Percentiles rank a stretch among this genome's conserved stretches.
These are phyloP conservation scores for Cyprinodon variegatus DNA, from an alignment of 2,113 vertebrate genomes.

Conservation along the genomic window DNA sequence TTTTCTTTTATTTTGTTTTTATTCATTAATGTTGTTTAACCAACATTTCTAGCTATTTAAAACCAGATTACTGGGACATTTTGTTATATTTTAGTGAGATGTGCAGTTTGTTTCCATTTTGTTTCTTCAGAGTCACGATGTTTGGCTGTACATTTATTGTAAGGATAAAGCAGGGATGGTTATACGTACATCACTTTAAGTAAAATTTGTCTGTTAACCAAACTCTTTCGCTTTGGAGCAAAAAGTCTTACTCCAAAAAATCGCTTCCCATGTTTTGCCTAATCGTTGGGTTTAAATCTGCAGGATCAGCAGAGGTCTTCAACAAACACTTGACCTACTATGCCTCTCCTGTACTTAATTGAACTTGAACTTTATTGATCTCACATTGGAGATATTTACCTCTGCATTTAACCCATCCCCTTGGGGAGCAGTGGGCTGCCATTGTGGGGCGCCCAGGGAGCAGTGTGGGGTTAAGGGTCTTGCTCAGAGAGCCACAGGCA, in stretches of 20 bases:
- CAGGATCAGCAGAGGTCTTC: conserved; percentile 5
- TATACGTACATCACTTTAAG: neutral
- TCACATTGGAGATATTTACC: neutral
- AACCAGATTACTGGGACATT: too few species aligned
- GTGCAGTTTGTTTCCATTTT: neutral
- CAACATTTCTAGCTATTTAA: too few species aligned
- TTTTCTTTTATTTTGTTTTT: too few species aligned
- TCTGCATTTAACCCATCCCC: too few species aligned
- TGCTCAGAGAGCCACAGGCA: too few species aligned
- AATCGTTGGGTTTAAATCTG: neutral
- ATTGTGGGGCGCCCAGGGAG: too few species aligned
- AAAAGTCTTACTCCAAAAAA: conserved; percentile 13
- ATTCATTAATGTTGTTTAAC: too few species aligned
- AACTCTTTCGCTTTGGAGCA: conserved; percentile 12
- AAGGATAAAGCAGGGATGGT: neutral
- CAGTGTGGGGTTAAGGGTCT: too few species aligned
- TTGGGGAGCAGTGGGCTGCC: too few species aligned
- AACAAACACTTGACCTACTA: conserved; percentile 5
- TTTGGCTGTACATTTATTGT: neutral
- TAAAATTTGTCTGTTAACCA: neutral
- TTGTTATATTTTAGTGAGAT: too few species aligned
- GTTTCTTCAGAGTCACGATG: neutral
- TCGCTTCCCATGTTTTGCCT: conserved; percentile 14
- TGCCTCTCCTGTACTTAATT: neutral
- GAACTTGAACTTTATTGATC: neutral